Evolutionary conservation across 2,113 vertebrate genomes (phyloP).

Genomic region (Percina caprodes): DNA sequence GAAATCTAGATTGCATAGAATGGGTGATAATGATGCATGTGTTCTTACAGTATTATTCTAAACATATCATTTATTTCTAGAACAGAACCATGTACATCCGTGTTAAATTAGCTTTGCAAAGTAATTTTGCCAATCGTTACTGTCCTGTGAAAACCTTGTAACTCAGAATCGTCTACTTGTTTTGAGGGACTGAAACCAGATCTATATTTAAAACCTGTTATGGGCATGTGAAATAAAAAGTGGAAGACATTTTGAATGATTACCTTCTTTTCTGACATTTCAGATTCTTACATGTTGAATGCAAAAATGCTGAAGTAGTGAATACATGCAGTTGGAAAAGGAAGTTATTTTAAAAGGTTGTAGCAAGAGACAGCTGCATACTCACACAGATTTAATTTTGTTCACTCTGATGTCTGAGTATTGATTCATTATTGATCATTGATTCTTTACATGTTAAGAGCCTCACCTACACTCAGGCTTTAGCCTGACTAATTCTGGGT

Average conservation of each 20-base stretch:
- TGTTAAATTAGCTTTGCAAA: background rate
- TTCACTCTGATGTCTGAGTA: too few relatives aligned
- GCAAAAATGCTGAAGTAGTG: background rate
- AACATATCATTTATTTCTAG: background rate
- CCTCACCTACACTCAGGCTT: too few relatives aligned
- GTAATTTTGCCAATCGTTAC: background rate
- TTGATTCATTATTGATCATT: too few relatives aligned
- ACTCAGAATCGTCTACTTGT: background rate
- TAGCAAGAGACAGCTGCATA: too few relatives aligned
- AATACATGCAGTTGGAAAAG: background rate
- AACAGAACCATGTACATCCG: background rate
- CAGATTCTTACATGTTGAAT: background rate
- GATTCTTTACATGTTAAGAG: too few relatives aligned
- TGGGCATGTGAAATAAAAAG: background rate
- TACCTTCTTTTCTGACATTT: background rate
- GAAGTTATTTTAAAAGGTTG: too few relatives aligned
- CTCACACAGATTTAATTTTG: too few relatives aligned
- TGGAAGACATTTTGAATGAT: background rate
- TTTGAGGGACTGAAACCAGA: background rate
- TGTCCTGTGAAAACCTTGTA: background rate
- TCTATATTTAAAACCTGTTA: background rate
- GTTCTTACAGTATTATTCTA: background rate
- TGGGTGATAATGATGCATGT: background rate
- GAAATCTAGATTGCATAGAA: background rate
- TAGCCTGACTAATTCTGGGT: background rate